Base-by-base conservation (phyloP, 92 coral and sea anemone genomes). In the Virgularia gustaviana region DNA sequence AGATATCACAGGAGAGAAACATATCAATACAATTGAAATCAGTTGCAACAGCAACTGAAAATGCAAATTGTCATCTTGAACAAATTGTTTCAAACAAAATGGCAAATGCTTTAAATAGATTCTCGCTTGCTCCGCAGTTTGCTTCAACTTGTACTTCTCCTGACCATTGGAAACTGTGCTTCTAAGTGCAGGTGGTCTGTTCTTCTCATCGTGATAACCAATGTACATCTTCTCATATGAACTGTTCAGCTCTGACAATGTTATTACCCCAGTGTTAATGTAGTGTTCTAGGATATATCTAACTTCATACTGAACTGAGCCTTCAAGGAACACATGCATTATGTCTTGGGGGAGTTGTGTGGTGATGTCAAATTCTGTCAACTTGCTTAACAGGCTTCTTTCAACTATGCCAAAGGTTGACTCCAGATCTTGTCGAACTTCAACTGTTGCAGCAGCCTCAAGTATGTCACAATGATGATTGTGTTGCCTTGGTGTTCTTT, bases 261-360 rank as follows among this genome's bases (percentile, higher is more conserved):
- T 47, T 6, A 64, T 16, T 15, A 64, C 9, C n/a, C 71, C 71
- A 39, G 33, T 1, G 31, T 64, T 24, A 64, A 64, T 20, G 20
- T 1, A 23, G 12, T 64, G 71, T 15, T 42, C 36, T 36, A 64
- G 6, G 0, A 23, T 38, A 25, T 4, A 39, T 2, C 55, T 52
- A 64, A 25, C 54, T 9, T 37, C 71, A 24, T 64, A 64, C 31
- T 64, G 71, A 4, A 64, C 71, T 2, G 33, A 18, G 9, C 90
- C 87, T 70, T 87, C 84, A 11, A 87, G 70, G 42, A 87, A 71
- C 16, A 80, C 33, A 42, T 83, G 91, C 91, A 87, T 83, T 22
- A 82, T 60, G 76, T 86, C 90, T n/a, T 86, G 84, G 0, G 79
- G 84, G n/a, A 78, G 36, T 66, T 86, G 90, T 55, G 66, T 65